phyloP scores from a whole-genome alignment of 1,140 invertebrate species.

The Acromyrmex heyeri region DNA sequence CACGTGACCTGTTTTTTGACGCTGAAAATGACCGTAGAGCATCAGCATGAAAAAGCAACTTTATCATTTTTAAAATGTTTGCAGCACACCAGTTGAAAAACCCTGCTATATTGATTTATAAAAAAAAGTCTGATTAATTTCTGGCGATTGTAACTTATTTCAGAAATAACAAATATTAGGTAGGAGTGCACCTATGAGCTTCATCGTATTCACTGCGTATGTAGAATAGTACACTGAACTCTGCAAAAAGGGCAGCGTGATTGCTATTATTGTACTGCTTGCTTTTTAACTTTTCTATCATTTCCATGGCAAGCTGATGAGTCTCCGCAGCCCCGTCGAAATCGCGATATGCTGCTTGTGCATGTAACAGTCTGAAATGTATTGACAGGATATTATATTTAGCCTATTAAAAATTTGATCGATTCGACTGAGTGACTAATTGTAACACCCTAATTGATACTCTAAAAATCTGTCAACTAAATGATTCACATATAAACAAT shows the following conservation, averaged over 20 bases:
- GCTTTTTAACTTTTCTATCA: slow-evolving; percentile 86
- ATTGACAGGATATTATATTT: not conserved
- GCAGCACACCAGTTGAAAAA: too few relatives aligned
- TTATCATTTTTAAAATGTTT: too few relatives aligned
- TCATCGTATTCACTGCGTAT: slow-evolving; percentile 94
- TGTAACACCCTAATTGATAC: too few relatives aligned
- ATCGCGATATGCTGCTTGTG: slow-evolving; percentile 92
- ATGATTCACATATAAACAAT: not conserved
- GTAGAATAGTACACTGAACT: slow-evolving; percentile 93
- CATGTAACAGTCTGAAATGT: slow-evolving; percentile 91
- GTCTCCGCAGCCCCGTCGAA: slow-evolving; percentile 91
- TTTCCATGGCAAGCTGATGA: slow-evolving; percentile 87
- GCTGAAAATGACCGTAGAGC: too few relatives aligned
- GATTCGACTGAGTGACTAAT: not conserved
- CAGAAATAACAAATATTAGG: slow-evolving; percentile 4
- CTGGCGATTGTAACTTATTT: not conserved
- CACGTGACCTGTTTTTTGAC: too few relatives aligned
- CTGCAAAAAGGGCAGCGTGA: slow-evolving; percentile 91
- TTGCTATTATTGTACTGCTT: slow-evolving; percentile 86
- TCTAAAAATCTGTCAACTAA: not conserved
- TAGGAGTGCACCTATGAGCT: slow-evolving; percentile 88
- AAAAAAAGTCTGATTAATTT: not conserved
- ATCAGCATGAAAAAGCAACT: too few relatives aligned
- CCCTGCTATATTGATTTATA: not conserved
- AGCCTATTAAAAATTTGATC: not conserved